Evolutionary conservation across 1,140 invertebrate genomes (phyloP), one percentile per base, ranked within the genome.

Genomic region (Ctenoplectra terminalis): DNA sequence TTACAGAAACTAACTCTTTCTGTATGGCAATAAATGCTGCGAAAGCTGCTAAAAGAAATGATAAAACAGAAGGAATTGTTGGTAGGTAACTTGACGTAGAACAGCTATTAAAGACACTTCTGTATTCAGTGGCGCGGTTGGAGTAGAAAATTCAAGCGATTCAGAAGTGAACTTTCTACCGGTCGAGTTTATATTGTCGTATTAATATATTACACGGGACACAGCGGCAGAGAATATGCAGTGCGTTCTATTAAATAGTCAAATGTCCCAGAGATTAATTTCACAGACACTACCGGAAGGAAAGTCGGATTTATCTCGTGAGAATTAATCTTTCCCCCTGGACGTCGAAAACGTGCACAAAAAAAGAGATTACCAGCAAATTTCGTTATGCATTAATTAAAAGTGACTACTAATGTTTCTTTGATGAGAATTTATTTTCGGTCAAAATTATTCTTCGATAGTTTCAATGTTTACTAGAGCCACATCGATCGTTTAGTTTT

Each of bases 241-340:
- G 48, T 61, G 52, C 70, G 70, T 72, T 37, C 61, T 66, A 76
- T 76, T 76, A 76, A 76, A 76, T 56, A 76, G 74, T 66, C n/a
- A 67, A 76, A 66, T 40, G 61, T 66, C 29, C 43, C 74, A 3
- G 74, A 76, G 74, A 66, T 76, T 76, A 76, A 76, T 76, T 76
- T 76, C 61, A 37, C 63, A 67, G 74, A 66, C 48, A 37, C 60
- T 64, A 61, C 74, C 37, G 46, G 48, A 67, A 56, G 61, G 48
- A 26, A 66, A 26, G 17, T n/a, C 11, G 61, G 46, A 76, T 76
- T 76, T 54, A 76, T 67, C 61, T 66, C 34, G 37, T 31, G 63
- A 54, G 61, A 43, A 76, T 76, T 67, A 76, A 67, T 76, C 74
- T 66, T 54, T n/a, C 34, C n/a, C 20, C 61, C 3, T 54, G 48